Percentiles rank a stretch among this genome's conserved stretches.
phyloP scores from a whole-genome alignment of 2,888 invertebrate genomes.

The Acheta domesticus region DNA sequence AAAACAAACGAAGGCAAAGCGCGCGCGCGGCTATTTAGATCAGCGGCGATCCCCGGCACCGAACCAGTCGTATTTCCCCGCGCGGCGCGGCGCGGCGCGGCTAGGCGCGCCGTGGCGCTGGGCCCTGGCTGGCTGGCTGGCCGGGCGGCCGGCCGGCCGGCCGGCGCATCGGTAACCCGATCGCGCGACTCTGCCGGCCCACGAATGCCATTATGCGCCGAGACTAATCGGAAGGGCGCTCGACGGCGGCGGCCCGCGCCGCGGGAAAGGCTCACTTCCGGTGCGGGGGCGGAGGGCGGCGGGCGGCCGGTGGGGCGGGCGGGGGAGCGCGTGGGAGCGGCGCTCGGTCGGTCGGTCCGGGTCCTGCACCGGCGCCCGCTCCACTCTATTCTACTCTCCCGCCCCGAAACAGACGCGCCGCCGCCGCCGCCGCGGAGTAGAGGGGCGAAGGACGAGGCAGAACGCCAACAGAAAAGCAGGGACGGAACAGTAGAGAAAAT shows the following conservation, averaged over 20 bases:
- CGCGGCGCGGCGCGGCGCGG: no score
- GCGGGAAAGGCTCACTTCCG: conserved; percentile 3
- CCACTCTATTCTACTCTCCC: no score
- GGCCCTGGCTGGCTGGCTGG: no score
- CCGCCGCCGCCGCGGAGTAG: no score
- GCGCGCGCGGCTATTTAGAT: not conserved
- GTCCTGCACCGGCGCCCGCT: not conserved
- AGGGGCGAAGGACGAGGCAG: no score
- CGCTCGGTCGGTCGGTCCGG: not conserved
- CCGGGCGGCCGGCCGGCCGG: no score
- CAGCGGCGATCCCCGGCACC: not conserved
- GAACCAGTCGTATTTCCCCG: not conserved
- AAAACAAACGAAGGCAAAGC: not conserved
- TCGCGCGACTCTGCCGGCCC: conserved; percentile 2
- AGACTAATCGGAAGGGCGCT: conserved; percentile 6
- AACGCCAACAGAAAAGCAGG: no score
- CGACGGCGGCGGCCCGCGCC: not conserved
- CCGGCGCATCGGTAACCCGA: not conserved
- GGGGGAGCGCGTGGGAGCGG: no score
- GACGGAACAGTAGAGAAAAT: no score
- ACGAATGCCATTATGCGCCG: not conserved
- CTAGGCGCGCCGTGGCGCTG: no score
- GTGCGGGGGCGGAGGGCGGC: not conserved
- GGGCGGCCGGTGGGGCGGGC: no score
- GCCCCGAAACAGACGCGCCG: no score